Base-by-base conservation (phyloP, 2,113 vertebrate genomes). In the Colius striatus region DNA sequence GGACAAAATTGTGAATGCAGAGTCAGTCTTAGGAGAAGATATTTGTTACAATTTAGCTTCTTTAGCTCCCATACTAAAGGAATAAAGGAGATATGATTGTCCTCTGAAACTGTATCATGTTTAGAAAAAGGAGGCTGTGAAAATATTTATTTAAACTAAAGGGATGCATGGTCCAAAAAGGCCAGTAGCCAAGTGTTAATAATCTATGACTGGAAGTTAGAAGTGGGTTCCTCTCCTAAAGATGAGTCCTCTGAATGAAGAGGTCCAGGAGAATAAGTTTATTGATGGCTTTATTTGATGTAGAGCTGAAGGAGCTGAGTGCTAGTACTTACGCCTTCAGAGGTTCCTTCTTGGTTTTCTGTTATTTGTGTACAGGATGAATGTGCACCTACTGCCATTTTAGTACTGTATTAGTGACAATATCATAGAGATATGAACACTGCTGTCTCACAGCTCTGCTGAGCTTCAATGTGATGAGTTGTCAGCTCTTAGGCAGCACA, bases 401-500 rank as follows among this genome's bases (percentile, higher is more conserved):
- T 65, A 20, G 5, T 66, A 19, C 50, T 79, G 9, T 68, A 5
- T 53, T 58, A 38, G 62, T 88, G 45, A 38, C 16, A 75, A 2
- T 89, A 34, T 63, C 11, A 5, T 1, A 43, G 47, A 82, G 32
- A 21, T 66, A 14, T 0, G 0, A 65, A 17, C 9, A 21, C 22
- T 58, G 58, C 16, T 84, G 34, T 65, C 48, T 68, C 54, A 15
- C 29, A 76, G 54, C 48, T 91, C 67, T 92, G 60, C 74, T 38
- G 54, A 54, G 32, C 32, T 68, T 79, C 75, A 30, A 11, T 60
- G 60, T 25, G 34, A 62, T 51, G n/a, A 58, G 7, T 38, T 66
- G n/a, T 38, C 63, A 79, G 51, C 45, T 92, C 29, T 61, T 26
- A 75, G 45, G 27, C 9, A 26, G n/a, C 8, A 1, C 20, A 78